Conservation (phyloP, 2,797 vertebrate species). For the Atherinosoma microstoma region DNA sequence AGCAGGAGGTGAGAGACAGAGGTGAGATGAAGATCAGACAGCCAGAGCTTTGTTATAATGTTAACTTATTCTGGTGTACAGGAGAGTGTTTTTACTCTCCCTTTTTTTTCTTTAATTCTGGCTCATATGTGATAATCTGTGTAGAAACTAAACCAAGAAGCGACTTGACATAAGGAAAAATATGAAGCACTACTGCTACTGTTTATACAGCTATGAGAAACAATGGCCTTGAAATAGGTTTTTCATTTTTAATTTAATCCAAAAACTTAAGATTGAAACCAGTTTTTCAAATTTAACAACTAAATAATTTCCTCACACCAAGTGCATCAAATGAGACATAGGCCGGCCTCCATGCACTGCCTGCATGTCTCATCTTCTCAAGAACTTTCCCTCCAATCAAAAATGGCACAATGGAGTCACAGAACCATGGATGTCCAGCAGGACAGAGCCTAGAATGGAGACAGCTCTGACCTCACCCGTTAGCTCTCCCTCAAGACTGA, state of each 20-base stretch:
- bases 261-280: not conserved
- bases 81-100: not conserved
- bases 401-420: slow-evolving; percentile 59
- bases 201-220: not conserved
- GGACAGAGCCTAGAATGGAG: slow-evolving; percentile 41
- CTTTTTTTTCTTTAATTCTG: not conserved
- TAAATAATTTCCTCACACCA: slow-evolving; percentile 14
- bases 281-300: slow-evolving; percentile 19
- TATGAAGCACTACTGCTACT: too few species aligned
- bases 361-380: slow-evolving; percentile 22
- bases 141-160: not conserved
- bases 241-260: slow-evolving; percentile 29
- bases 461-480: slow-evolving; percentile 47
- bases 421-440: slow-evolving; percentile 38
- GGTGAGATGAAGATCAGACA: slow-evolving; percentile 48
- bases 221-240: slow-evolving; percentile 14
- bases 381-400: slow-evolving; percentile 19
- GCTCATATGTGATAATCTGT: not conserved
- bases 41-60: slow-evolving; percentile 5
- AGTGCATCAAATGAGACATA: slow-evolving; percentile 8
- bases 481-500: slow-evolving; percentile 43
- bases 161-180: not conserved
- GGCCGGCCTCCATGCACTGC: slow-evolving; percentile 2
- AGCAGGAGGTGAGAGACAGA: slow-evolving; percentile 47
- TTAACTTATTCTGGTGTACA: not conserved